Base-by-base conservation (phyloP, 2,113 vertebrate species). In the Diphyllodes magnificus region DNA sequence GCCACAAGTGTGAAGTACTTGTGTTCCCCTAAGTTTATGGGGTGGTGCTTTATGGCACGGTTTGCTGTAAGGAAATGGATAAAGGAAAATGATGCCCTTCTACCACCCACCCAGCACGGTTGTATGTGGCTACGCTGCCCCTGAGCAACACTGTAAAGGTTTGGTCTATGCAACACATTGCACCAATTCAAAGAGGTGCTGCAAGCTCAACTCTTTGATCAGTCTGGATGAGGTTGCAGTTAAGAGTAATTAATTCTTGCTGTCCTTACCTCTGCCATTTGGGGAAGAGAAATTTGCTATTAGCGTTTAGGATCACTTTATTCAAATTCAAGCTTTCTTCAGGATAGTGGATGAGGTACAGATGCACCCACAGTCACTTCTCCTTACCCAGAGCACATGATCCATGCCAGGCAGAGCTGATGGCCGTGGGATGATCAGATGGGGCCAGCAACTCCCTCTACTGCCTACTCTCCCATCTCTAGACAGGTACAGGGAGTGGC, bases 81-180 rank as follows among this genome's bases (percentile, higher is more conserved):
- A 45, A 33, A 53, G 42, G 59, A n/a, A 65, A 63, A 78, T 1
- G 0, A 42, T 54, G 21, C 31, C 47, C 39, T 88, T 81, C 49
- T 54, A 7, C 15, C 28, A 49, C 6, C 12, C 42, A 51, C 15
- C 16, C 23, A 54, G 33, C 54, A 49, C 0, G 2, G 15, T 1
- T 42, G 11, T 21, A 11, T 2, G 30, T 22, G 24, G 30, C 35
- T 66, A 1, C 17, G 13, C 33, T 73, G 39, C 30, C 47, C 33
- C 40, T 40, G 25, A 81, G 69, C 47, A 88, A 27, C 33, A 9
- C 25, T 15, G 11, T 31, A 31, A 88, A 79, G 24, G 15, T 44
- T 31, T 72, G 15, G 37, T 72, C 53, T 53, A 30, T 15, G 8
- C 39, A 70, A 35, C 13, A 59, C 9, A 24, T 30, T 64, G 39